These are phyloP conservation scores for Hetaerina titia DNA, from an alignment of 2,888 invertebrate genomes.

Conservation along the genomic window DNA sequence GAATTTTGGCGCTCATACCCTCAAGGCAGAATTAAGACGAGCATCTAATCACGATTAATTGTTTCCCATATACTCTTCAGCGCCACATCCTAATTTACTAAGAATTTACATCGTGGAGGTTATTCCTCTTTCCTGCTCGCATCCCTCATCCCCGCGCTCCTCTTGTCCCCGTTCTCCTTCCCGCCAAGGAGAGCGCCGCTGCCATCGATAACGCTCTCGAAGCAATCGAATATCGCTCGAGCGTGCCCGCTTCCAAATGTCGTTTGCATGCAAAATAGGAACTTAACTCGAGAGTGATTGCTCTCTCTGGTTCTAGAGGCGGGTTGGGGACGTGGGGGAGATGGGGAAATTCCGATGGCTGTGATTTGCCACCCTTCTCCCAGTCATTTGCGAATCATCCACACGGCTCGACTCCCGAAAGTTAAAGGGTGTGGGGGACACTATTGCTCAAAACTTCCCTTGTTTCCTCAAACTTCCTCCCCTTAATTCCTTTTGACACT, in stretches of 20 bases:
- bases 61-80: not conserved
- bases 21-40: no score
- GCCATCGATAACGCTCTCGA: conserved; percentile 47
- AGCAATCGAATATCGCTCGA: conserved; percentile 54
- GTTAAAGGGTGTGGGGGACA: not conserved
- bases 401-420: not conserved
- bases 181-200: not conserved
- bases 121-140: not conserved
- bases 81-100: no score
- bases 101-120: no score
- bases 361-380: not conserved
- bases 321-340: not conserved
- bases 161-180: conserved; percentile 8
- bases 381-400: conserved; percentile 44
- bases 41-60: no score
- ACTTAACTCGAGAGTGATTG: conserved; percentile 64
- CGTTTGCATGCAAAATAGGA: conserved; percentile 64
- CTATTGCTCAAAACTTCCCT: conserved; percentile 39
- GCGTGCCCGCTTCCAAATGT: conserved; percentile 17
- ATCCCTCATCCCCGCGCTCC: not conserved
- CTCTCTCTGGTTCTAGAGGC: not conserved
- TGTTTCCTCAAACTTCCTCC: conserved; percentile 17
- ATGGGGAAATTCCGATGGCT: conserved; percentile 36
- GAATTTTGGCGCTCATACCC: no score
- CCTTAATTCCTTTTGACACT: conserved; percentile 19